phyloP scores from a whole-genome alignment of 1,140 invertebrate genomes.

The Drosophila grimshawi region DNA sequence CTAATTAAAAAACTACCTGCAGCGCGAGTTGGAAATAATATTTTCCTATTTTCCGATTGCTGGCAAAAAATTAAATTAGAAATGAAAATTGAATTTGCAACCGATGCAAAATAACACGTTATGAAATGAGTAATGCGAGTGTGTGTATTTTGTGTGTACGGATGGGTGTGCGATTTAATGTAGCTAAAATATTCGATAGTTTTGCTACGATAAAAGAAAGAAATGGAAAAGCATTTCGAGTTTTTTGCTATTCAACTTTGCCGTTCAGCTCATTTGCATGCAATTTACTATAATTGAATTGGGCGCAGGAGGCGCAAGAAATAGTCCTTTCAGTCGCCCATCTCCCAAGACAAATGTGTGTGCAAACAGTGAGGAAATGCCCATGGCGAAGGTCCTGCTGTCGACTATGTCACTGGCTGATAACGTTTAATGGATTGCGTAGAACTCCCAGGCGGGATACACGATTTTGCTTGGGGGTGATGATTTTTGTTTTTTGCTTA shows the following conservation, averaged over 20 bases:
- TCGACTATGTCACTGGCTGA: conserved; percentile 72
- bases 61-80: conserved; percentile 71
- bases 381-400: conserved; percentile 18
- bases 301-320: conserved; percentile 51
- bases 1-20: conserved; percentile 71
- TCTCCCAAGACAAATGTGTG: conserved; percentile 71
- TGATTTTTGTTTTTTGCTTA: conserved; percentile 57
- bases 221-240: conserved; percentile 54
- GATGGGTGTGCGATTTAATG: conserved; percentile 55
- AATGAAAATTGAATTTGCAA: conserved; percentile 76
- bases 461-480: conserved; percentile 32
- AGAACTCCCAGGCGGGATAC: conserved; percentile 35
- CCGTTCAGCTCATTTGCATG: conserved; percentile 69
- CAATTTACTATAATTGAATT: conserved; percentile 80
- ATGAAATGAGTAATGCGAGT: conserved; percentile 65
- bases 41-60: conserved; percentile 72
- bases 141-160: conserved; percentile 5
- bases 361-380: conserved; percentile 47
- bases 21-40: conserved; percentile 65
- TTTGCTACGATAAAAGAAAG: conserved; percentile 14
- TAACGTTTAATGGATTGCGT: conserved; percentile 80
- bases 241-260: conserved; percentile 69
- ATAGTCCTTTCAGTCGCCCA: conserved; percentile 15
- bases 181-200: conserved; percentile 38
- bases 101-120: conserved; percentile 65